Evolutionary conservation across 2,888 invertebrate genomes (phyloP), one percentile per base, ranked within the genome.

Genomic region (Heliconius charithonia): DNA sequence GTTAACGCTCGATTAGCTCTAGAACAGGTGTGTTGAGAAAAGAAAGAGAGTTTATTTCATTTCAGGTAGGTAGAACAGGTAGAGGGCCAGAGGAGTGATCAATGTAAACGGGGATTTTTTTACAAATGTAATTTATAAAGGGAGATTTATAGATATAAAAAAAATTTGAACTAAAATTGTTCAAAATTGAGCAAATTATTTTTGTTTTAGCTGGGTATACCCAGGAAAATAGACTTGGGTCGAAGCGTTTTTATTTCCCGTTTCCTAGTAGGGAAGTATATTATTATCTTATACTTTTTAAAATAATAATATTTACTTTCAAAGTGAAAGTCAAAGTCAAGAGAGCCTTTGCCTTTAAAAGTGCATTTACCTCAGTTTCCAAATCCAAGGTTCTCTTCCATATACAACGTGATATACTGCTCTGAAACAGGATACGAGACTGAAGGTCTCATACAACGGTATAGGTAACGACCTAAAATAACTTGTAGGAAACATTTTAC

Each of bases 361-460:
- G 72, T 72, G 12, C 25, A 72, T 41, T 74, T 67, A 56, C 72
- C 72, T 56, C 29, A 78, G 69, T 74, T 13, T 45, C 22, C 72
- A 27, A 37, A 56, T 67, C 62, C 78, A 78, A 78, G 78, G 78
- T 51, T 62, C 37, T 22, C 56, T 9, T 77, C 59, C 29, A 45
- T 25, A 66, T 63, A n/a, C 6, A 25, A 27, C 29, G 2, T 72
- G n/a, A 77, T 67, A 67, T 67, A 66, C 59, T 59, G 51, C 32
- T 32, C 37, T 56, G 45, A 59, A 66, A 66, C 77, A 77, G 72
- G 77, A 77, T 73, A 59, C 32, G 22, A 37, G 25, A 22, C 10
- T 73, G 73, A 77, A 77, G 77, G 77, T 77, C 72, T 37, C 12
- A 27, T 25, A 45, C 13, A n/a, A n/a, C n/a, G n/a, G n/a, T n/a